phyloP scores from a whole-genome alignment of 1,140 invertebrate genomes.

The Lucilia cuprina region DNA sequence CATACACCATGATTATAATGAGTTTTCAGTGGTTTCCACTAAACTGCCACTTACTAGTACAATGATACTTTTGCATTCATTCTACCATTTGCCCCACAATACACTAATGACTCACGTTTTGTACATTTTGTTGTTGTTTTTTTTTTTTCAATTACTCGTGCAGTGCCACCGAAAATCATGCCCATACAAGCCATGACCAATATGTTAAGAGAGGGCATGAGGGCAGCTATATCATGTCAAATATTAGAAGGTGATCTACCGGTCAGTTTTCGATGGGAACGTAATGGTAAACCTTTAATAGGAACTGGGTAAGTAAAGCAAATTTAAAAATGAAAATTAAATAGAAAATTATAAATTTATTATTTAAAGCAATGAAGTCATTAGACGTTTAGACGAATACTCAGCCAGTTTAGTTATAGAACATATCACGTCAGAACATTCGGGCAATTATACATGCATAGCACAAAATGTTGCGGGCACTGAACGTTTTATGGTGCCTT shows the following conservation, averaged over 20 bases:
- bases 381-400: constrained; percentile 81
- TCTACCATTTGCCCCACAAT: background rate
- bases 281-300: constrained; percentile 75
- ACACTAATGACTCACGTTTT: constrained; percentile 19
- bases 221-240: constrained; percentile 91
- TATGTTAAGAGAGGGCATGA: constrained; percentile 85
- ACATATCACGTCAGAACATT: constrained; percentile 81
- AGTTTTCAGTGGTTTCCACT: constrained; percentile 25
- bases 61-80: background rate
- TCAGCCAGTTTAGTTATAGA: constrained; percentile 89
- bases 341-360: background rate
- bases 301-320: constrained; percentile 52
- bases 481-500: constrained; percentile 75
- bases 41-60: no score
- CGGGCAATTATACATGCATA: constrained; percentile 88
- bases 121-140: constrained; percentile 16
- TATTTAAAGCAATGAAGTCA: constrained; percentile 60
- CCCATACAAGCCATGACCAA: constrained; percentile 83
- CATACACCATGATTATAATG: constrained; percentile 33
- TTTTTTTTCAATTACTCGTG: constrained; percentile 24
- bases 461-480: constrained; percentile 83
- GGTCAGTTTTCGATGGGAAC: constrained; percentile 85
- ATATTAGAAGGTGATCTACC: constrained; percentile 94
- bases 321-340: background rate
- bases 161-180: constrained; percentile 88